Evolutionary conservation across 2,797 vertebrate species (phyloP), one percentile per base, ranked within the genome.

Genomic region (Gadopsis marmoratus): DNA sequence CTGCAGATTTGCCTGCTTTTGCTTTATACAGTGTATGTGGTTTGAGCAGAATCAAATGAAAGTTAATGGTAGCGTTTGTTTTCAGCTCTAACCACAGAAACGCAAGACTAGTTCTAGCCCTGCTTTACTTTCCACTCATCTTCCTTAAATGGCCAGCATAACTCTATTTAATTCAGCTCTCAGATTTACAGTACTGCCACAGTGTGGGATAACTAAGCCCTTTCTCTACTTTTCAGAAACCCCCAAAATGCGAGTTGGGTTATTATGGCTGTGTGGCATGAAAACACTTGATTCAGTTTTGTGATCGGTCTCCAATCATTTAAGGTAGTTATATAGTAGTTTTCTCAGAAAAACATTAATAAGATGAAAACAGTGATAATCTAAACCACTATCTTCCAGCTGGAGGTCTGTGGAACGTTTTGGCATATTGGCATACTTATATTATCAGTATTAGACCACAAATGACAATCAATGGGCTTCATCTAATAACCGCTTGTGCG

Each of bases 1-100:
- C 66, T 77, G 74, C 88, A 91, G 86, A 88, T 87, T 84, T 78
- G 4, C 14, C 78, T 5, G 23, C 71, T 66, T 8, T 67, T 56
- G 51, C 58, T 60, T 48, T 4, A 0, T 35, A 12, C 23, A 0
- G 3, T 60, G 37, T 48, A 35, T 73, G 31, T 50, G 23, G 41
- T 61, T 60, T n/a, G 43, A 58, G 45, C 61, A 43, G 54, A 37
- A 79, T 78, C 48, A 65, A 62, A 68, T 65, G 63, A 63, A 29
- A 62, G 65, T 33, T 13, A 62, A 37, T 33, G 37, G 3, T 4
- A n/a, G 29, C 51, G 12, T 72, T 84, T 67, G 55, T 74, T 37
- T 78, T 39, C 19, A 50, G 41, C 63, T 72, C 13, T 33, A 62
- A n/a, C 59, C 41, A 0, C 61, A 67, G n/a, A 23, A 39, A 45